Conservation (phyloP, 2,888 invertebrate species). For the Eilema caniola region DNA sequence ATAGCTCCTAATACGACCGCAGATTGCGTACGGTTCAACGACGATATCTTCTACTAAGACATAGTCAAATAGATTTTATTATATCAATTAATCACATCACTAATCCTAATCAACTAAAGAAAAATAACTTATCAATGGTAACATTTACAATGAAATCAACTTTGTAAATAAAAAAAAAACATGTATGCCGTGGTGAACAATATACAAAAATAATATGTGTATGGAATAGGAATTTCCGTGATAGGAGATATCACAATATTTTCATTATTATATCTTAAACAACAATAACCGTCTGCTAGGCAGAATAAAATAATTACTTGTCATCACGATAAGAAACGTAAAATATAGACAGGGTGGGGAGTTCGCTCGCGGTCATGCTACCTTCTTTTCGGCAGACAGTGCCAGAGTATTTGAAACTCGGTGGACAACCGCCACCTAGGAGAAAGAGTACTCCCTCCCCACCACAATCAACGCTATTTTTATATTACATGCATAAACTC, state of each 20-base stretch:
- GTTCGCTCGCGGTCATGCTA: slow-evolving; percentile 12
- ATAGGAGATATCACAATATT: slow-evolving; percentile 82
- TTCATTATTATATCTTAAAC: slow-evolving; percentile 68
- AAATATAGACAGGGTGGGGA: slow-evolving; percentile 56
- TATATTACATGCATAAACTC: slow-evolving; percentile 70
- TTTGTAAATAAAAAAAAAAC: slow-evolving; percentile 67
- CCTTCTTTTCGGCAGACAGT: neutral
- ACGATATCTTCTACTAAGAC: slow-evolving; percentile 39
- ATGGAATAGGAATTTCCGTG: slow-evolving; percentile 84
- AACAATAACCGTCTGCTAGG: slow-evolving; percentile 67
- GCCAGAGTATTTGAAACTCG: neutral
- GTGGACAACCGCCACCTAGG: neutral
- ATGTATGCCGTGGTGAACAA: slow-evolving; percentile 72
- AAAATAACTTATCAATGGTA: slow-evolving; percentile 85
- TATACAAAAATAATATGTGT: slow-evolving; percentile 81
- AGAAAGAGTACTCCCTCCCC: slow-evolving; percentile 17
- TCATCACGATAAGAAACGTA: slow-evolving; percentile 69
- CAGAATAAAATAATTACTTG: slow-evolving; percentile 64
- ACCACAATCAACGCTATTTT: slow-evolving; percentile 65
- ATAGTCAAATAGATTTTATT: slow-evolving; percentile 42
- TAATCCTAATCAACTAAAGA: slow-evolving; percentile 65
- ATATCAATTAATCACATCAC: slow-evolving; percentile 54
- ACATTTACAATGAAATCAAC: slow-evolving; percentile 83
- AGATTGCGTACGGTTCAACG: slow-evolving; percentile 35
- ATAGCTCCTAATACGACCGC: slow-evolving; percentile 45